phyloP scores from a whole-genome alignment of 1,140 invertebrate genomes.

The Doryteuthis pealeii region DNA sequence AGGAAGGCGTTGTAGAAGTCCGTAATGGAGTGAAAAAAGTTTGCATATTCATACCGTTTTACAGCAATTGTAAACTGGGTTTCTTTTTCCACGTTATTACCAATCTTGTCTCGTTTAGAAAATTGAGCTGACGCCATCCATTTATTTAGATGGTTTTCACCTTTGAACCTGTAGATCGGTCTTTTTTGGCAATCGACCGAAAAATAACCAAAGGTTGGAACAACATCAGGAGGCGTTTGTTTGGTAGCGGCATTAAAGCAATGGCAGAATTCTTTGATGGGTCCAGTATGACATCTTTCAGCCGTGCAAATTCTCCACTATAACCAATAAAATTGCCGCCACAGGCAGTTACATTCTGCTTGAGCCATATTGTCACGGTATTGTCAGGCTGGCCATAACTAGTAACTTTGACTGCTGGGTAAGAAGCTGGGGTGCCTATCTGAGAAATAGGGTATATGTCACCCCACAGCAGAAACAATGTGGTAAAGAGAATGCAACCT shows the following conservation, averaged over 20 bases:
- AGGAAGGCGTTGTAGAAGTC: slow-evolving; percentile 50
- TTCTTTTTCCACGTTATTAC: background rate
- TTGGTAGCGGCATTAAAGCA: background rate
- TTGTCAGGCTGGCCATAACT: background rate
- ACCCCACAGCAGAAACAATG: background rate
- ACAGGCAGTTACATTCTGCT: slow-evolving; percentile 14
- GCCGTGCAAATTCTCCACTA: slow-evolving; percentile 27
- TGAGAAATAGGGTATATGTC: background rate
- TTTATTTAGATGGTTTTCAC: slow-evolving; percentile 20
- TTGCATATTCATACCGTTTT: slow-evolving; percentile 46
- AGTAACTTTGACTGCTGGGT: background rate
- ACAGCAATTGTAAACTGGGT: slow-evolving; percentile 28
- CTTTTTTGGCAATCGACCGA: background rate
- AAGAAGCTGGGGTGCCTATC: too few relatives aligned
- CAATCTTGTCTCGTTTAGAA: background rate
- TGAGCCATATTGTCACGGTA: slow-evolving; percentile 16
- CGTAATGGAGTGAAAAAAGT: slow-evolving; percentile 47
- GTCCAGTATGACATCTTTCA: slow-evolving; percentile 30
- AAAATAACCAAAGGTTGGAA: background rate
- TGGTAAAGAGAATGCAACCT: background rate
- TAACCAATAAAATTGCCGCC: slow-evolving; percentile 30
- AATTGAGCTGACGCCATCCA: slow-evolving; percentile 1
- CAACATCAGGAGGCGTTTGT: background rate
- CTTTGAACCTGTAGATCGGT: background rate
- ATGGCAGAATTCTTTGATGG: slow-evolving; percentile 13